Evolutionary conservation across 1,140 invertebrate genomes (phyloP).

Genomic region (Aphis craccivora): DNA sequence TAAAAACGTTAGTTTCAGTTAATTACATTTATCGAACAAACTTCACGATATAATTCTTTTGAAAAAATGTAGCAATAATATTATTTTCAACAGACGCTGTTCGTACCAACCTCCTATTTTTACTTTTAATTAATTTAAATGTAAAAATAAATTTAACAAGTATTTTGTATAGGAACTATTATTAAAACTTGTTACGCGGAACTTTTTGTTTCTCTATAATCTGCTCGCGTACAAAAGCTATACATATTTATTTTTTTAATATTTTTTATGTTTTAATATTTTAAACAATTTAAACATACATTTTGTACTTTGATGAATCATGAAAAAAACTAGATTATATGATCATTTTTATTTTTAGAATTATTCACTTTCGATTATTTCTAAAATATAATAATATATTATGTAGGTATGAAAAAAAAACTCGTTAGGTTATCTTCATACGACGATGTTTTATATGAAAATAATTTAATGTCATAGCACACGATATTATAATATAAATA

Average conservation of each 20-base stretch:
- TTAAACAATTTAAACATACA: not conserved
- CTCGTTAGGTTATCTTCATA: not conserved
- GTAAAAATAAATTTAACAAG: constrained; percentile 21
- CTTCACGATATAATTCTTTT: constrained; percentile 8
- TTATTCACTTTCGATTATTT: not conserved
- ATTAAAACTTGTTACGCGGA: not conserved
- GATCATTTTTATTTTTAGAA: not conserved
- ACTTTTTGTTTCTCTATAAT: constrained; percentile 25
- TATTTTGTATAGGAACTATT: not conserved
- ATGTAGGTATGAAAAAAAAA: not conserved
- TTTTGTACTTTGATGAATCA: not conserved
- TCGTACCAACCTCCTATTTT: not conserved
- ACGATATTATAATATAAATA: not conserved
- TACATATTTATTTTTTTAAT: too few species aligned
- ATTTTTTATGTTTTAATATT: too few species aligned
- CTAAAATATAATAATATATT: not conserved
- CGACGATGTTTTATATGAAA: not conserved
- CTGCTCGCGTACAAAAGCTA: not conserved
- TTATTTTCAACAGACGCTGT: constrained; percentile 13
- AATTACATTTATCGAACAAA: not conserved
- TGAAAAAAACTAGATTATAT: not conserved
- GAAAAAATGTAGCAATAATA: constrained; percentile 31
- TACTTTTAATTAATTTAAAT: constrained; percentile 30
- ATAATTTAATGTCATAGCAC: not conserved
- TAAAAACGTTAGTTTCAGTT: constrained; percentile 16